Base-by-base conservation (phyloP, 2,113 vertebrate genomes). In the Pheucticus melanocephalus region DNA sequence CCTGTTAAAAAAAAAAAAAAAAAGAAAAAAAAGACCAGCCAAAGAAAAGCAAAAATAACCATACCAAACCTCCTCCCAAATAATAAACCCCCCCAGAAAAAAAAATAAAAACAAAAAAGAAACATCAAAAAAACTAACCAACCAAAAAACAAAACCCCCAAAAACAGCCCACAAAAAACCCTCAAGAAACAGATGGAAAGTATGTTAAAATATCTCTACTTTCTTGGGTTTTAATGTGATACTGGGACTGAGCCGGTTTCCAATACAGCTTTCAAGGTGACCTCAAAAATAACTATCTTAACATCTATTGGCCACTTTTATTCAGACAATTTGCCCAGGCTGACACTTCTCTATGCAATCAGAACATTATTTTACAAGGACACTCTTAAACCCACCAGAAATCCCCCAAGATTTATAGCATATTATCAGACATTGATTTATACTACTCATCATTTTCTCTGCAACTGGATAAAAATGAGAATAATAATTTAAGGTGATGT, bases 311-410 rank as follows among this genome's bases (percentile, higher is more conserved):
- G 75, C 37, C 68, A 25, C 35, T 88, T 95, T 82, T 82, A 73
- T 80, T 64, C 40, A 86, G 60, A 50, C 85, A 96, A 92, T 95
- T 96, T 96, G 68, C 82, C 37, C 73, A 89, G 11, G 45, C 24
- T 96, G 88, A 54, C 63, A 94, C 82, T 95, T 73, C 35, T 68
- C 63, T 42, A 15, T 77, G 64, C 39, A 96, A 85, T 56, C 27
- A 86, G 77, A 92, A 60, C 11, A 71, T 40, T 93, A 82, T 87
- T 97, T 95, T 88, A 89, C 37, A 88, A 88, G 64, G 63, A 70
- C 42, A 83, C 47, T 90, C 21, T 93, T 93, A 96, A 95, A 72
- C 15, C 22, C 65, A 61, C 21, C 45, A 75, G 82, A 64, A 95
- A 85, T 23, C 21, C 11, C 33, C 15, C 8, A 79, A 72, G 90